Evolutionary conservation across 2,113 vertebrate species (phyloP).

Genomic region (Myotis yumanensis): DNA sequence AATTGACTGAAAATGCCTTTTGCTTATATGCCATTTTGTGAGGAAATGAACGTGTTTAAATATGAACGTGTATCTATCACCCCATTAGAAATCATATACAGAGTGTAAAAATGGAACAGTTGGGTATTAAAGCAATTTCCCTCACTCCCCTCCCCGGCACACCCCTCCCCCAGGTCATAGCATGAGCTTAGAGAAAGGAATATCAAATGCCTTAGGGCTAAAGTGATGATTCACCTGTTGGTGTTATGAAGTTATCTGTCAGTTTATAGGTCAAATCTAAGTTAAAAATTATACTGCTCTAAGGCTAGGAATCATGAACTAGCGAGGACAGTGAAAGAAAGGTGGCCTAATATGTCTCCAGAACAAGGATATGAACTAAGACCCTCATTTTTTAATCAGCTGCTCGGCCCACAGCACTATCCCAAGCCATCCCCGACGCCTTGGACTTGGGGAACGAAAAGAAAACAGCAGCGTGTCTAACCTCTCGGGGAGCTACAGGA

Average conservation of each 20-base stretch:
- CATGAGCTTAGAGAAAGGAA: neutral
- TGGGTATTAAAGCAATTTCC: neutral
- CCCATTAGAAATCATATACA: neutral
- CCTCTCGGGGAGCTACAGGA: neutral
- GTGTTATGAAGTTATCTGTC: neutral
- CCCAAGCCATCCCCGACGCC: neutral
- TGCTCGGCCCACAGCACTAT: neutral
- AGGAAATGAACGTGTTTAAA: neutral
- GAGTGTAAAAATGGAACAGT: neutral
- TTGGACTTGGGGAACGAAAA: neutral
- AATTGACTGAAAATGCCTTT: neutral
- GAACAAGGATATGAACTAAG: neutral
- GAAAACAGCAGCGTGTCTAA: neutral
- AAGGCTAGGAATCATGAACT: neutral
- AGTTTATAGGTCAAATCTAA: neutral
- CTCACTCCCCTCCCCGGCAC: neutral
- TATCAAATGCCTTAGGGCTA: neutral
- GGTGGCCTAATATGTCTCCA: too few relatives aligned
- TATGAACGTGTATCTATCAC: neutral
- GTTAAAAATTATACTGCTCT: neutral
- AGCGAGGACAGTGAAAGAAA: neutral
- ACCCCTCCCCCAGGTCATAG: accelerated
- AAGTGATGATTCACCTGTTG: neutral
- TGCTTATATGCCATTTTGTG: neutral
- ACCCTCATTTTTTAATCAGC: neutral